phyloP scores from a whole-genome alignment of 2,113 vertebrate genomes.

The Donacobius atricapilla region DNA sequence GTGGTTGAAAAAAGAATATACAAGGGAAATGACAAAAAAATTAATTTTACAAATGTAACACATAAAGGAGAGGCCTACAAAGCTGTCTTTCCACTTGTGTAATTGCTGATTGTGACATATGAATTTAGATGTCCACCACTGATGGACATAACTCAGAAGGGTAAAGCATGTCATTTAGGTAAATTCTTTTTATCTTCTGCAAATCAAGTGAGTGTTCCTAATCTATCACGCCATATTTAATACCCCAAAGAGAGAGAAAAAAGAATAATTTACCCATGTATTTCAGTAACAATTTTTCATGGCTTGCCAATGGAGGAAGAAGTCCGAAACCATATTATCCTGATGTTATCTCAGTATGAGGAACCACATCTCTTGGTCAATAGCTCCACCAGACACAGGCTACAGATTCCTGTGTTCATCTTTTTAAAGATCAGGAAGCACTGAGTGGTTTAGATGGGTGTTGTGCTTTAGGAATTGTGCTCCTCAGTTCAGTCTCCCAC shows the following conservation, averaged over 20 bases:
- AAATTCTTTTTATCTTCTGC: neutral
- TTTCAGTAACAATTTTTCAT: neutral
- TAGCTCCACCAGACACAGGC: neutral
- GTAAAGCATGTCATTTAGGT: neutral
- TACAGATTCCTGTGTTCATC: neutral
- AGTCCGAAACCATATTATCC: neutral
- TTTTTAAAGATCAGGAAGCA: neutral
- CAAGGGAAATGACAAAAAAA: neutral
- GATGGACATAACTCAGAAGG: neutral
- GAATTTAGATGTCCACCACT: neutral
- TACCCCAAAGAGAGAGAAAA: neutral
- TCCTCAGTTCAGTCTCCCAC: neutral
- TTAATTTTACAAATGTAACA: neutral
- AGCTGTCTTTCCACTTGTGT: neutral
- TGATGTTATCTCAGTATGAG: neutral
- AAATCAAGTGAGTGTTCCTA: neutral
- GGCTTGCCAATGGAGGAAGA: neutral
- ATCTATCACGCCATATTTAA: neutral
- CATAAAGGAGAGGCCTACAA: neutral
- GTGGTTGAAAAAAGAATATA: neutral
- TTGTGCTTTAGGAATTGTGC: neutral
- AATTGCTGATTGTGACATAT: neutral
- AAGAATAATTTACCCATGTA: neutral
- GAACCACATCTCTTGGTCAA: neutral
- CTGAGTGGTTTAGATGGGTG: neutral